Evolutionary conservation across 2,797 vertebrate genomes (phyloP).

Genomic region (Chelmon rostratus): DNA sequence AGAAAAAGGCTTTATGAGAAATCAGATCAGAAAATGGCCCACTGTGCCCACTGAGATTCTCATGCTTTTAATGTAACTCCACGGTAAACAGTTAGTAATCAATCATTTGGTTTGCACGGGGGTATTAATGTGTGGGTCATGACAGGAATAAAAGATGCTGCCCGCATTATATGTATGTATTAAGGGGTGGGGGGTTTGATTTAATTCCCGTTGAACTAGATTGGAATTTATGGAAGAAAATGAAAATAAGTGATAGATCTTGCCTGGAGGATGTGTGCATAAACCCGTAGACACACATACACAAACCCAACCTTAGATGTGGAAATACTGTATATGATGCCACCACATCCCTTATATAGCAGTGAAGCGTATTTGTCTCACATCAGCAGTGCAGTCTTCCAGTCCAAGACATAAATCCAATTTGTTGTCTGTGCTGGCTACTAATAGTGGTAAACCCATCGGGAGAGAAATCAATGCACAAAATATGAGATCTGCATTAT

Average conservation of each 20-base stretch:
- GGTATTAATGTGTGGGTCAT: constrained; percentile 27
- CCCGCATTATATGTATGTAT: constrained; percentile 3
- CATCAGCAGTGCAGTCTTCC: constrained; percentile 53
- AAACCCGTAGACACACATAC: neutral
- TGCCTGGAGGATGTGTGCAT: constrained; percentile 37
- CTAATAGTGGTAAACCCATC: constrained; percentile 64
- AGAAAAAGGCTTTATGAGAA: constrained; percentile 51
- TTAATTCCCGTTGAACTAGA: constrained; percentile 45
- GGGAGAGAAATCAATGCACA: constrained; percentile 62
- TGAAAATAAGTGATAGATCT: constrained; percentile 43
- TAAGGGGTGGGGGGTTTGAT: constrained; percentile 8
- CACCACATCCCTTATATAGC: constrained; percentile 14
- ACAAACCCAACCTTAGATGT: constrained; percentile 19
- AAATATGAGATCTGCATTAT: constrained; percentile 65
- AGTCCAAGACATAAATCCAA: constrained; percentile 61
- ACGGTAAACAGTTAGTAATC: constrained; percentile 27
- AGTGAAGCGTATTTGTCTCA: constrained; percentile 27
- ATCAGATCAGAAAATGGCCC: constrained; percentile 38
- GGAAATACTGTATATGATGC: constrained; percentile 28
- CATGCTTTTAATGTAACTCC: constrained; percentile 14
- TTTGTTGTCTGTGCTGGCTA: constrained; percentile 58
- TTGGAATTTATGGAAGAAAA: constrained; percentile 51
- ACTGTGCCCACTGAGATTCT: constrained; percentile 3
- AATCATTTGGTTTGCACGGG: constrained; percentile 31
- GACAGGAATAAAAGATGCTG: constrained; percentile 24